Conservation (phyloP, 2,113 vertebrate species). For the Neoarius graeffei region DNA sequence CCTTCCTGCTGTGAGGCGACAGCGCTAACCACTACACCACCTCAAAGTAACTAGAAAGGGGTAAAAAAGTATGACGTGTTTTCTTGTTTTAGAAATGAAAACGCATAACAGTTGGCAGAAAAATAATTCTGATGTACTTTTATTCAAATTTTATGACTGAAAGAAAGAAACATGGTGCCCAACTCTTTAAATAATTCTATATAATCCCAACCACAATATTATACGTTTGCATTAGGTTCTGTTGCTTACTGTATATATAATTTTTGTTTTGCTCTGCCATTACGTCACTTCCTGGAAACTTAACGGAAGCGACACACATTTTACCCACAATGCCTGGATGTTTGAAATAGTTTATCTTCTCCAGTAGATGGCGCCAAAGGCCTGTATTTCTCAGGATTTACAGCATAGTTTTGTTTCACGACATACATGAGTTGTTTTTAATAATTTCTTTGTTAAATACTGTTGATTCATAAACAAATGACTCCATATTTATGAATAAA, state of each 20-base stretch:
- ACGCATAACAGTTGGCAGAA: neutral
- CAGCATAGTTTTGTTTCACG: neutral
- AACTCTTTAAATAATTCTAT: neutral
- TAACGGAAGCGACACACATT: neutral
- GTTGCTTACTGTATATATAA: neutral
- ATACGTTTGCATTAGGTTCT: neutral
- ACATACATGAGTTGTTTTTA: neutral
- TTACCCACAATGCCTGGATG: conserved; percentile 18
- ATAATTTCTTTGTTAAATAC: neutral
- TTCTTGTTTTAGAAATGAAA: neutral
- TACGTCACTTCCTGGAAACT: neutral
- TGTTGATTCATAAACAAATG: neutral
- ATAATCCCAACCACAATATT: neutral
- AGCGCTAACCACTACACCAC: too few species aligned
- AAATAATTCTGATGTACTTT: neutral
- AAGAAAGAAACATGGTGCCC: neutral
- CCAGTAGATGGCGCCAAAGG: conserved; percentile 19
- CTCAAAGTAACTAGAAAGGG: neutral
- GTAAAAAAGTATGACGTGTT: neutral
- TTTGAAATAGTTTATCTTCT: neutral
- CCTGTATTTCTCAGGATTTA: neutral
- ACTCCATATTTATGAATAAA: neutral
- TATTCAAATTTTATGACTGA: neutral
- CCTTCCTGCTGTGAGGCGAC: too few species aligned
- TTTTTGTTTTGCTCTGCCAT: neutral